A percentile compares a stretch with the other conserved stretches of the same genome.
phyloP scores from a whole-genome alignment of 2,113 vertebrate species.

The Eurypyga helias region DNA sequence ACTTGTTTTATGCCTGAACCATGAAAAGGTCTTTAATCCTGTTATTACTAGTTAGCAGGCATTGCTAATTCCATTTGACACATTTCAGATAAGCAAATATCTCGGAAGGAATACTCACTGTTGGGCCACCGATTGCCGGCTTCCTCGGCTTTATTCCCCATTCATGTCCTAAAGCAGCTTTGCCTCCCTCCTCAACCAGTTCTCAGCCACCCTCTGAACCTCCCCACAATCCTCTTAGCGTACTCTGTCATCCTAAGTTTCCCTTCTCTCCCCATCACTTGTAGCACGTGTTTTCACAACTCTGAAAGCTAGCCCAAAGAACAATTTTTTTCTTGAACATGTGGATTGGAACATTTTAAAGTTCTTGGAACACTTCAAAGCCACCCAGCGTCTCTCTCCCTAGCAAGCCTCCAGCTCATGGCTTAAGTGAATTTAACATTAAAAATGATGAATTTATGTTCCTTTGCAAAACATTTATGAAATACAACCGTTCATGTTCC shows the following conservation, averaged over 20 bases:
- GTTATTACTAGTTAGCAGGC: constrained; percentile 12
- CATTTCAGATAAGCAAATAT: neutral
- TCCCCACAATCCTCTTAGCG: neutral
- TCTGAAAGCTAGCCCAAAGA: neutral
- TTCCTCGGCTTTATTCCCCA: neutral
- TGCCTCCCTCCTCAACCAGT: neutral
- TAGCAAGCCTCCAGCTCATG: neutral
- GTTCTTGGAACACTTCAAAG: neutral
- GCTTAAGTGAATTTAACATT: neutral
- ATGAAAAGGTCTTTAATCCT: constrained; percentile 38
- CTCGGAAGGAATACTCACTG: neutral
- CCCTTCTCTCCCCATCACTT: neutral
- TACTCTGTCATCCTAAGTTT: neutral
- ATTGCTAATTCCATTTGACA: constrained; percentile 36
- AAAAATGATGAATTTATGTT: neutral
- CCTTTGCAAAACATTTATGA: neutral
- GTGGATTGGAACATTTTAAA: neutral
- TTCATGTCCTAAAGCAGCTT: neutral
- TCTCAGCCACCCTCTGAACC: neutral
- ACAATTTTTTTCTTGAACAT: neutral
- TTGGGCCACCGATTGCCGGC: neutral
- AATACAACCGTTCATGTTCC: neutral
- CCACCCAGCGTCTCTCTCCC: neutral
- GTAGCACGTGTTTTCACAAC: rapidly evolving
- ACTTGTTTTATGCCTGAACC: neutral